Conservation (phyloP, 2,797 vertebrate genomes). For the Mormyrus proboscirostris region DNA sequence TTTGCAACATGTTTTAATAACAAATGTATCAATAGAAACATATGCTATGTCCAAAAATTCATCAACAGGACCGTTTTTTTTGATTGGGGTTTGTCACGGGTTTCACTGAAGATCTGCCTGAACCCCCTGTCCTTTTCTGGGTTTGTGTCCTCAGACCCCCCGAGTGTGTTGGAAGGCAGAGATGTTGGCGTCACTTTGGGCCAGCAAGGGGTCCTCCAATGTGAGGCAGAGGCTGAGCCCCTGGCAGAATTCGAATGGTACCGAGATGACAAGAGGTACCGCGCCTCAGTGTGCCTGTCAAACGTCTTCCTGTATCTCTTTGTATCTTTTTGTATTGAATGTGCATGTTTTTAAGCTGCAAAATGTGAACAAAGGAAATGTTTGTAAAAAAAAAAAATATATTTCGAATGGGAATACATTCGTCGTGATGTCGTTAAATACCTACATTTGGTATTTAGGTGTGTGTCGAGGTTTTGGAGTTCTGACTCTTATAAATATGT, state of each 20-base stretch:
- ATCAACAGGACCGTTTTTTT: neutral
- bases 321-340: neutral
- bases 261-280: constrained; percentile 87
- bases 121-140: neutral
- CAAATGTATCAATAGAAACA: neutral
- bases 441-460: neutral
- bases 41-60: neutral
- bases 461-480: neutral
- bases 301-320: neutral
- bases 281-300: neutral
- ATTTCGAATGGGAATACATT: neutral
- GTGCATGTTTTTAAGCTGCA: neutral
- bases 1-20: neutral
- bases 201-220: constrained; percentile 82
- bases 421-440: neutral
- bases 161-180: constrained; percentile 81
- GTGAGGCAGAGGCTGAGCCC: constrained; percentile 85
- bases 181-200: constrained; percentile 84
- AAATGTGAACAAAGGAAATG: neutral
- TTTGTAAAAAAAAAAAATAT: neutral
- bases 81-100: neutral
- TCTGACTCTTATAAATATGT: neutral
- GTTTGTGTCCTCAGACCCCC: constrained; percentile 65
- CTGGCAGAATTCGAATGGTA: constrained; percentile 93
- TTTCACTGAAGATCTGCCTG: neutral